These are phyloP conservation scores for Drosophila leontia DNA, from an alignment of 1,140 invertebrate species.

Conservation along the genomic window DNA sequence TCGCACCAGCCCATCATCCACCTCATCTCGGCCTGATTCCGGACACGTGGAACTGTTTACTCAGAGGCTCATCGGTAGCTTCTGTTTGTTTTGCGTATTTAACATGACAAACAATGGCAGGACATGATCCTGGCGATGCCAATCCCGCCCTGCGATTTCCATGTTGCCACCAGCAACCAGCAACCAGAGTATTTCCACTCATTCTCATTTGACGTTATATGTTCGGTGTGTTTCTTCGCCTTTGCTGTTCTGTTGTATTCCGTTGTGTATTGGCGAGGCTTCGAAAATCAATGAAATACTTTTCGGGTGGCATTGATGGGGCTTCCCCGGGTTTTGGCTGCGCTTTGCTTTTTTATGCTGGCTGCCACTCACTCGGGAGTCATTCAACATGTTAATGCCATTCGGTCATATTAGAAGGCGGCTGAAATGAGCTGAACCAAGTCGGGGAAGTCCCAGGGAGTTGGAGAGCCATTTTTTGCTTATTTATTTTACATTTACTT, in stretches of 20 bases:
- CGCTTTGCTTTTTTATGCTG: conserved; percentile 72
- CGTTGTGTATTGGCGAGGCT: conserved; percentile 68
- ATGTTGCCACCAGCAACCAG: conserved; percentile 40
- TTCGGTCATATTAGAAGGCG: conserved; percentile 56
- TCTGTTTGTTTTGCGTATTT: conserved; percentile 71
- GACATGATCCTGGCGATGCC: conserved; percentile 17
- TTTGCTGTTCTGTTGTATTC: conserved; percentile 31
- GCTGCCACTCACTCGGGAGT: conserved; percentile 58
- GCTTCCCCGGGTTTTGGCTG: conserved; percentile 75
- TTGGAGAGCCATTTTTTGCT: not conserved
- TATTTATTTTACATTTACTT: not conserved
- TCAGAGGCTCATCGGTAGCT: conserved; percentile 39
- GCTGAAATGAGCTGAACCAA: conserved; percentile 34
- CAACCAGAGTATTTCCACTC: conserved; percentile 30
- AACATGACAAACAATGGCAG: conserved; percentile 37
- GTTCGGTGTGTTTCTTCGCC: conserved; percentile 15
- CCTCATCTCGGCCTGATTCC: conserved; percentile 27
- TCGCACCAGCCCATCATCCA: conserved; percentile 57
- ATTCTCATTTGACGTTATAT: conserved; percentile 36
- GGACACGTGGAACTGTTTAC: conserved; percentile 68
- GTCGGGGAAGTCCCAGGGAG: not conserved
- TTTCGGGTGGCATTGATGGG: conserved; percentile 78
- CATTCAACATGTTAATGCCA: conserved; percentile 68
- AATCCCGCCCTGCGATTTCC: conserved; percentile 12
- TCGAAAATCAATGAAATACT: conserved; percentile 84